phyloP scores from a whole-genome alignment of 2,888 invertebrate species.

The Drosophila cognata region DNA sequence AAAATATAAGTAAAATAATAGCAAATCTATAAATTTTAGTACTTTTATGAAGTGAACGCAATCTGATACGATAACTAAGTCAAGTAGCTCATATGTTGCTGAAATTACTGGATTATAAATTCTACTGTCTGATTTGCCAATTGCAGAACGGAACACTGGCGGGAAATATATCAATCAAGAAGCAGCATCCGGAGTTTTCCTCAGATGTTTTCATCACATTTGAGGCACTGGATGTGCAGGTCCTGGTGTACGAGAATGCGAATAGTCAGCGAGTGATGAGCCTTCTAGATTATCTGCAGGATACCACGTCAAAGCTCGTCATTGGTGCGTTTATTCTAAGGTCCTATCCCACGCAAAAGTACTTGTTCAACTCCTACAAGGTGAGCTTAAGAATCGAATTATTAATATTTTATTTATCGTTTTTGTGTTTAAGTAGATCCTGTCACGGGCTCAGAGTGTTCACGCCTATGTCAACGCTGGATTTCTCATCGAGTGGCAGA shows the following conservation, averaged over 20 bases:
- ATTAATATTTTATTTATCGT: not conserved
- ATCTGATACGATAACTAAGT: not conserved
- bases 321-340: slow-evolving; percentile 88
- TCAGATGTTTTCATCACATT: slow-evolving; percentile 89
- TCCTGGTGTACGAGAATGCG: slow-evolving; percentile 69
- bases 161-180: slow-evolving; percentile 90
- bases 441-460: slow-evolving; percentile 91
- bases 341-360: slow-evolving; percentile 85
- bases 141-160: slow-evolving; percentile 88
- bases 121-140: not conserved
- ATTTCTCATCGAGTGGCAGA: slow-evolving; percentile 87
- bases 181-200: slow-evolving; percentile 88
- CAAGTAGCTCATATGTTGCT: not conserved
- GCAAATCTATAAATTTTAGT: not conserved
- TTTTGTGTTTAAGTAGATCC: slow-evolving; percentile 85
- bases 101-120: not conserved
- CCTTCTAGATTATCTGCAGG: slow-evolving; percentile 87
- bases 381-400: slow-evolving; percentile 82
- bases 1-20: not conserved
- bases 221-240: slow-evolving; percentile 78
- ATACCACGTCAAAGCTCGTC: slow-evolving; percentile 88
- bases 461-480: slow-evolving; percentile 92
- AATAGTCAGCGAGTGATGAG: slow-evolving; percentile 85
- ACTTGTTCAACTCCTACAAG: slow-evolving; percentile 89
- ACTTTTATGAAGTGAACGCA: not conserved